Evolutionary conservation across 1,140 invertebrate genomes (phyloP), one percentile per base, ranked within the genome.

Genomic region (Frieseomelitta varia): DNA sequence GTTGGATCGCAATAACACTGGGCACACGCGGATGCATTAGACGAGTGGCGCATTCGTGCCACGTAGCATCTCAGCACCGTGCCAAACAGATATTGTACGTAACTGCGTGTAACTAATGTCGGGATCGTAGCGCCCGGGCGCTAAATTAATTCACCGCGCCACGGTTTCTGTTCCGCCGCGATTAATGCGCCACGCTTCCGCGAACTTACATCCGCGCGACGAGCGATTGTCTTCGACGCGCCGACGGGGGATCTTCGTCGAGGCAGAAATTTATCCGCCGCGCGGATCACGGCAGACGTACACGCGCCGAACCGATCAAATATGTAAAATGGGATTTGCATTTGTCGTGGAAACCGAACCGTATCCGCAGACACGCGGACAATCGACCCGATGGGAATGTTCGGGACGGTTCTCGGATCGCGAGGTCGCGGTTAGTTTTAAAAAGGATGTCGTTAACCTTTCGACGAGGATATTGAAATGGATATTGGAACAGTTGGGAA

Each of bases 21-120:
- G 53, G 63, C 67, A 86, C 67, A 86, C 47, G 58, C 80, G 79
- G 84, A 82, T 81, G 73, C 84, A 79, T 81, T 84, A 86, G 81
- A 89, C 77, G 88, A 74, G 17, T 67, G 19, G 76, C 56, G 72
- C 83, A 79, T 88, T 85, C 87, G 80, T 88, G 85, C 80, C 80
- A 75, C 82, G 87, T 87, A 88, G 88, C n/a, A n/a, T n/a, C n/a
- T 88, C 87, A 81, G 82, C 51, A 34, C 73, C 65, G 81, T 39
- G 86, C 81, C 86, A 30, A 87, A 84, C 87, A 88, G 87, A 88
- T 88, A 88, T 85, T 81, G 82, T 79, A 88, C 76, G 87, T 89
- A 89, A 89, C 87, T 89, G 84, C 77, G 84, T 86, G 88, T 88
- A 86, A 88, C 87, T 89, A 89, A 89, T 89, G 88, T 88, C 71